These are phyloP conservation scores for Diabrotica undecimpunctata DNA, from an alignment of 1,140 invertebrate genomes.

Conservation along the genomic window DNA sequence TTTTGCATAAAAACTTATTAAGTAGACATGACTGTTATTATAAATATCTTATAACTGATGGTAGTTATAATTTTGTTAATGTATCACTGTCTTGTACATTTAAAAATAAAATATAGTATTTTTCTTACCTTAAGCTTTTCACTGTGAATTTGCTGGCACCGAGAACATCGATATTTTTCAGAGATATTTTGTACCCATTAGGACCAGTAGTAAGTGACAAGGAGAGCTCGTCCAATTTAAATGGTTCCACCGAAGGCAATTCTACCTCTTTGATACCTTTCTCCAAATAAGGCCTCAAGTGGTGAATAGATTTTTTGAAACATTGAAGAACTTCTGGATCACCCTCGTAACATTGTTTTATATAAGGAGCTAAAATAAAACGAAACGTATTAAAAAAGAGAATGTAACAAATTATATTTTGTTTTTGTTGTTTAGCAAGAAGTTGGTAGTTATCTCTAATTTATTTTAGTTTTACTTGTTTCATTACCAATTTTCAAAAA, in stretches of 20 bases:
- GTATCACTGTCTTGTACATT: too few species aligned
- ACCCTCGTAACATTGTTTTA: conserved; percentile 63
- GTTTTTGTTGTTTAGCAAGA: too few species aligned
- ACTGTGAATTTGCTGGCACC: conserved; percentile 69
- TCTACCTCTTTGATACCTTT: conserved; percentile 66
- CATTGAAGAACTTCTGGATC: conserved; percentile 64
- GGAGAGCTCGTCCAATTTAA: conserved; percentile 65
- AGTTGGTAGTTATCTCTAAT: too few species aligned
- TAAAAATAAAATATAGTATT: too few species aligned
- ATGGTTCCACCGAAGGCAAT: conserved; percentile 67
- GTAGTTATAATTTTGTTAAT: too few species aligned
- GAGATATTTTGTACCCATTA: conserved; percentile 66
- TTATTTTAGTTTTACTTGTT: too few species aligned
- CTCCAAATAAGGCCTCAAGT: conserved; percentile 62
- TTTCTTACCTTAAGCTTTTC: conserved; percentile 56
- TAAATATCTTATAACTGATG: too few species aligned
- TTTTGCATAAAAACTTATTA: too few species aligned
- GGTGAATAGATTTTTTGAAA: conserved; percentile 58
- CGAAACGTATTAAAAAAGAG: neutral
- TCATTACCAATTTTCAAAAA: too few species aligned
- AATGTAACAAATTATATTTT: too few species aligned
- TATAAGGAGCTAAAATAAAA: conserved; percentile 60
- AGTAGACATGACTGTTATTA: too few species aligned
- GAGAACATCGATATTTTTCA: conserved; percentile 64
- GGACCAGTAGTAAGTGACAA: conserved; percentile 65